phyloP scores from a whole-genome alignment of 2,888 invertebrate genomes.

The Apamea epomidion region DNA sequence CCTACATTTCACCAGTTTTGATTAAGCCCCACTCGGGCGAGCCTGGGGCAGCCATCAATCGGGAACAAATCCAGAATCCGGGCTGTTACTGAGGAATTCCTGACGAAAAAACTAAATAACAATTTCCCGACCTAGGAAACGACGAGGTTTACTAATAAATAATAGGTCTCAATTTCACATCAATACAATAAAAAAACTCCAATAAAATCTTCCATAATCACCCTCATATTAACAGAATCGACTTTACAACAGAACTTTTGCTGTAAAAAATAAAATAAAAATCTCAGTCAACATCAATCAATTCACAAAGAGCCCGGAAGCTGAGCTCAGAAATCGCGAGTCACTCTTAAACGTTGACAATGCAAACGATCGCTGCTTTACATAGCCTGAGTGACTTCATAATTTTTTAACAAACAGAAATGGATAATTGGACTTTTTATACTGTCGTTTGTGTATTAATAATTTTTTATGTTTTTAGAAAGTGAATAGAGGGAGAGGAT shows the following conservation, averaged over 20 bases:
- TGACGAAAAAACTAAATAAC: not conserved
- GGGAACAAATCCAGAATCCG: not conserved
- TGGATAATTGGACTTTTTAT: conserved; percentile 57
- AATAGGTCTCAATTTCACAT: not conserved
- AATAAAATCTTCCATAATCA: conserved; percentile 6
- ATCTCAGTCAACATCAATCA: conserved; percentile 66
- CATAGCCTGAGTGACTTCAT: conserved; percentile 64
- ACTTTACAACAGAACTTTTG: conserved; percentile 34
- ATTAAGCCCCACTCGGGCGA: too few relatives aligned
- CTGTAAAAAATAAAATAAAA: conserved; percentile 53
- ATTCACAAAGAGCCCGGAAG: conserved; percentile 53
- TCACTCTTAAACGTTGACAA: conserved; percentile 62
- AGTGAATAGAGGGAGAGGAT: not conserved
- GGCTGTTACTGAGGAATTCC: not conserved
- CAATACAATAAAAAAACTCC: not conserved
- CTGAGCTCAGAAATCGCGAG: conserved; percentile 56
- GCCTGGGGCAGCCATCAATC: not conserved
- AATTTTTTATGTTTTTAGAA: conserved; percentile 9
- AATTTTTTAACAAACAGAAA: conserved; percentile 64
- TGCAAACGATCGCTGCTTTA: conserved; percentile 59
- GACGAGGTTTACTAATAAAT: not conserved
- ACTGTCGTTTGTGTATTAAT: conserved; percentile 31
- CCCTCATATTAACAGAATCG: conserved; percentile 30
- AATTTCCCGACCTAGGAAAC: not conserved
- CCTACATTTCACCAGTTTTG: not conserved